Conservation (phyloP, 2,888 invertebrate species). For the Anorthoa munda region DNA sequence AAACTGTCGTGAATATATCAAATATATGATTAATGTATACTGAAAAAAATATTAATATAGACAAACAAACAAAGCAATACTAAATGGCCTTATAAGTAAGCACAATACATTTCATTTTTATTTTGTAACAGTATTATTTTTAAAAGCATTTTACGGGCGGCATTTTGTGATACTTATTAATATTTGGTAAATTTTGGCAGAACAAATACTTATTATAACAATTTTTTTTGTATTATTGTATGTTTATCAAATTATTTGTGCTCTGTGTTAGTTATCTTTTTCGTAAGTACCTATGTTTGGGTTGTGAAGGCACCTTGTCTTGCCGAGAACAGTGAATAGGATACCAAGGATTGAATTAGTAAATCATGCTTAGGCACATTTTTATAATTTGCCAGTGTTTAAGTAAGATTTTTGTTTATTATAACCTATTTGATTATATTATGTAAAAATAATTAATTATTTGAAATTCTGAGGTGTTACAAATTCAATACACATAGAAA, state of each 20-base stretch:
- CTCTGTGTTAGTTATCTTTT: constrained; percentile 38
- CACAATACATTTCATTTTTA: constrained; percentile 74
- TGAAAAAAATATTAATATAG: constrained; percentile 62
- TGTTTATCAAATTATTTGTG: constrained; percentile 44
- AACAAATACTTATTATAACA: constrained; percentile 51
- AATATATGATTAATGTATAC: constrained; percentile 58
- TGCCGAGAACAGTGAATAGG: constrained; percentile 46
- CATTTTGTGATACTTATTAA: constrained; percentile 78
- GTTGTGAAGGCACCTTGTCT: constrained; percentile 67
- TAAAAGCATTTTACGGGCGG: constrained; percentile 75
- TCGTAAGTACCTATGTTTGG: constrained; percentile 43
- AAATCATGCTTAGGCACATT: constrained; percentile 1
- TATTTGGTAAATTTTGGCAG: constrained; percentile 59
- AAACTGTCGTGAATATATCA: constrained; percentile 64
- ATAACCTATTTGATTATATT: background rate
- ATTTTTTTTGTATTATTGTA: constrained; percentile 30
- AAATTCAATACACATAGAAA: constrained; percentile 13
- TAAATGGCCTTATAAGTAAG: constrained; percentile 81
- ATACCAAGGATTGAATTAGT: constrained; percentile 50
- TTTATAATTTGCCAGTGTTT: constrained; percentile 26
- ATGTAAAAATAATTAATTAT: background rate
- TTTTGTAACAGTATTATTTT: constrained; percentile 83
- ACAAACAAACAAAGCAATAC: constrained; percentile 81
- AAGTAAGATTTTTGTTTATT: background rate
- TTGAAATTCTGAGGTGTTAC: background rate